phyloP scores from a whole-genome alignment of 2,888 invertebrate species.

The Ecdyonurus torrentis region DNA sequence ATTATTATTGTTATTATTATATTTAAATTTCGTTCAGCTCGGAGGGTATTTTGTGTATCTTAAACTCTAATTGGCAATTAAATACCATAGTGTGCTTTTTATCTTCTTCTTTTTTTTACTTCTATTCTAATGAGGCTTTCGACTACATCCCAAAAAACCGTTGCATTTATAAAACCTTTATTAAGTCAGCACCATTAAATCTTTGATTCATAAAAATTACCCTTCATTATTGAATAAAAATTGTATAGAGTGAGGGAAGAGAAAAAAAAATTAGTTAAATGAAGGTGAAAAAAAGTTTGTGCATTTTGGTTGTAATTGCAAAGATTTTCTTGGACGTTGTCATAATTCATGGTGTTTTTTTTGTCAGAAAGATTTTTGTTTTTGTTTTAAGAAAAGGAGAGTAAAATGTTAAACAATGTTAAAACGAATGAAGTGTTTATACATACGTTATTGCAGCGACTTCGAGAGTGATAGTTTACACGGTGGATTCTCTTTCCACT shows the following conservation, averaged over 20 bases:
- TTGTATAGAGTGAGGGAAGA: background rate
- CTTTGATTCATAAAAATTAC: background rate
- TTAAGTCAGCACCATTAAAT: too few species aligned
- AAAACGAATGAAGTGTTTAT: background rate
- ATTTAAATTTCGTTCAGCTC: background rate
- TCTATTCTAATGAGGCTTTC: background rate
- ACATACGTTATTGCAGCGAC: background rate
- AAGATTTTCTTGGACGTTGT: background rate
- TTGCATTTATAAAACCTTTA: background rate
- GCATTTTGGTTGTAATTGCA: too few species aligned
- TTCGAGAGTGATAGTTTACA: constrained; percentile 34
- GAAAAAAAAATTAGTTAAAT: background rate
- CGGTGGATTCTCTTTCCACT: constrained; percentile 84
- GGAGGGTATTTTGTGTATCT: background rate
- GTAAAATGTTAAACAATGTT: too few species aligned
- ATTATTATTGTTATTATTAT: too few species aligned
- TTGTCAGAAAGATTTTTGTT: too few species aligned
- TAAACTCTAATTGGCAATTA: background rate
- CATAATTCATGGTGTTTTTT: background rate
- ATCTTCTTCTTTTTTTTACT: too few species aligned
- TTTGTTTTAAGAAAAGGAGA: too few species aligned
- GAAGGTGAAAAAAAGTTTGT: background rate
- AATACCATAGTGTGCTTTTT: background rate
- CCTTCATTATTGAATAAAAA: background rate
- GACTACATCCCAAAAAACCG: background rate